Percentiles rank a stretch among this genome's conserved stretches.
Conservation (phyloP, 2,797 vertebrate species). For the Characodon lateralis region DNA sequence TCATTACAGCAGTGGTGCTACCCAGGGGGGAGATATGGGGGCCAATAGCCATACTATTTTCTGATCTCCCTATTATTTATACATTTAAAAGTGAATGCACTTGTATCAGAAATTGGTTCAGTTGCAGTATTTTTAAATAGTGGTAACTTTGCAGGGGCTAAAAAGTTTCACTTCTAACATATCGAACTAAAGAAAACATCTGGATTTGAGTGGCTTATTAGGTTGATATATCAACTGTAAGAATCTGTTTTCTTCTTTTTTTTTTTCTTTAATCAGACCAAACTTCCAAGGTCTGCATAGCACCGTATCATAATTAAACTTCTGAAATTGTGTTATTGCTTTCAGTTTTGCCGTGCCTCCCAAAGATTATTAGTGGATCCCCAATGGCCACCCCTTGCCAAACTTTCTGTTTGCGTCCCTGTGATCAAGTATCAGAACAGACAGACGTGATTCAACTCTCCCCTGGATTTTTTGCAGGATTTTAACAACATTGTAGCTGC, state of each 20-base stretch:
- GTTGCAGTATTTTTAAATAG: background rate
- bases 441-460: background rate
- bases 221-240: no score
- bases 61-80: no score
- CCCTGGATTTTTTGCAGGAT: background rate
- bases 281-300: background rate
- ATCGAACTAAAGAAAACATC: no score
- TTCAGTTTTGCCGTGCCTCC: background rate
- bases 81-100: no score
- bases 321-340: background rate
- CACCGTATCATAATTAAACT: background rate
- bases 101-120: background rate
- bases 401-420: background rate
- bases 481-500: background rate
- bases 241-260: no score
- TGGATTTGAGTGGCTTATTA: no score
- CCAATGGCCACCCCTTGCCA: background rate
- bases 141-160: background rate
- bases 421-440: background rate
- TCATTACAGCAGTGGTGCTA: no score
- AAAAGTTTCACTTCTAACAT: background rate
- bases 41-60: no score
- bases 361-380: background rate
- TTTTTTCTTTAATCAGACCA: no score
- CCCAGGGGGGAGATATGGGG: no score